Evolutionary conservation across 2,888 invertebrate species (phyloP), one percentile per base, ranked within the genome.

Genomic region (Metopia argyrocephala): DNA sequence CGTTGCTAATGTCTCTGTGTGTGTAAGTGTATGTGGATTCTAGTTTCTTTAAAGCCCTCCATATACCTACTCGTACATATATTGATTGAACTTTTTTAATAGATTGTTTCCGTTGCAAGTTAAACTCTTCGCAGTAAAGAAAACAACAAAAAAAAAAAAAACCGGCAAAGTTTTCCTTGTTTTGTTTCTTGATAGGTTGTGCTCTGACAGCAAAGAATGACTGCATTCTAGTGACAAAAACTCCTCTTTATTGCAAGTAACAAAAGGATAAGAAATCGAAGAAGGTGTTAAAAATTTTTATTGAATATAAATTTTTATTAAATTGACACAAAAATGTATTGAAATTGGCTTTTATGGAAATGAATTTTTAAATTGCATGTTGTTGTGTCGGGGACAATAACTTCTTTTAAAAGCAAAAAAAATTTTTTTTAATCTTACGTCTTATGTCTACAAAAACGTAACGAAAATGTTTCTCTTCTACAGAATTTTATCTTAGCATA

Each of bases 31-130:
- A 38, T 50, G 61, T 23, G 62, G 64, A 69, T 75, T 45, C n/a
- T n/a, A n/a, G n/a, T n/a, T n/a, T n/a, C 46, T 79, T 50, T 59
- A 75, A 75, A 75, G 64, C 54, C 65, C 9, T 31, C 50, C 23
- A 65, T 73, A n/a, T n/a, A n/a, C n/a, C n/a, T n/a, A n/a, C n/a
- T n/a, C n/a, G n/a, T n/a, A n/a, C n/a, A n/a, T n/a, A 52, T 83
- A 82, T 83, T 85, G 84, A 83, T 84, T 83, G 82, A 80, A 84
- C 82, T 83, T 81, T 84, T n/a, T 84, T 84, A 84, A 84, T 85
- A 83, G 82, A 85, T 84, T 82, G 78, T 75, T 85, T 84, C 84
- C 84, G 85, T 76, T 75, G 62, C 76, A 78, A 54, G 62, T 74
- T 76, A 66, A 56, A 66, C 25, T 66, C 38, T 15, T 38, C 38